Conservation (phyloP, 2,113 vertebrate genomes). For the Elanoides forficatus region DNA sequence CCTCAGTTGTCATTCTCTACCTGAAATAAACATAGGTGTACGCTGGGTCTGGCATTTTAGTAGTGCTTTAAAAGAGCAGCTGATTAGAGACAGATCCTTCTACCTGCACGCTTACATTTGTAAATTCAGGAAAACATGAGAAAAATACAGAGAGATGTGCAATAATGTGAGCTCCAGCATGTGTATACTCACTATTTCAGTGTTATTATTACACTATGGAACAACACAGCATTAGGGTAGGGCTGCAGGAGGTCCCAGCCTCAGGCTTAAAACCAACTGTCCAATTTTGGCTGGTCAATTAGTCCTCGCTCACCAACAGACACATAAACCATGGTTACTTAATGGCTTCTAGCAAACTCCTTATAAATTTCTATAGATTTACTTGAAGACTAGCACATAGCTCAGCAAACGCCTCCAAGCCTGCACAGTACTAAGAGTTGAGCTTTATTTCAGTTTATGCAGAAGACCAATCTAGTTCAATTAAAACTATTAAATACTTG, state of each 20-base stretch:
- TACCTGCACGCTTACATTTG: rapidly evolving
- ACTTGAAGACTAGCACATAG: background rate
- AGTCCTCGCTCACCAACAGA: background rate
- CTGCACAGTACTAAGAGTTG: background rate
- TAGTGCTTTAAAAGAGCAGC: background rate
- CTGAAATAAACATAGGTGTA: background rate
- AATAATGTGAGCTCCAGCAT: background rate
- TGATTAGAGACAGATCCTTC: background rate
- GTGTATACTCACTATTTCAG: background rate
- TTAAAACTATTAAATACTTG: background rate
- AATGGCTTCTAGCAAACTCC: background rate
- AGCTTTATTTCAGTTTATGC: background rate
- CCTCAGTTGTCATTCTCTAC: background rate
- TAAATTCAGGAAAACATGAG: background rate
- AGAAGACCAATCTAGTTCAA: background rate
- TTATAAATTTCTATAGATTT: background rate
- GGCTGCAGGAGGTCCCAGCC: background rate
- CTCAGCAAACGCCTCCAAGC: background rate
- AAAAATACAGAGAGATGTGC: background rate
- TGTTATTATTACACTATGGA: background rate
- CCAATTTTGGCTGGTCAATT: background rate
- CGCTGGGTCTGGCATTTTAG: background rate
- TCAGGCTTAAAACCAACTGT: background rate
- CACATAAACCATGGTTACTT: background rate
- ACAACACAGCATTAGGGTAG: background rate